Conservation (phyloP, 92 coral and sea anemone genomes). For the Zoanthus sansibaricus region DNA sequence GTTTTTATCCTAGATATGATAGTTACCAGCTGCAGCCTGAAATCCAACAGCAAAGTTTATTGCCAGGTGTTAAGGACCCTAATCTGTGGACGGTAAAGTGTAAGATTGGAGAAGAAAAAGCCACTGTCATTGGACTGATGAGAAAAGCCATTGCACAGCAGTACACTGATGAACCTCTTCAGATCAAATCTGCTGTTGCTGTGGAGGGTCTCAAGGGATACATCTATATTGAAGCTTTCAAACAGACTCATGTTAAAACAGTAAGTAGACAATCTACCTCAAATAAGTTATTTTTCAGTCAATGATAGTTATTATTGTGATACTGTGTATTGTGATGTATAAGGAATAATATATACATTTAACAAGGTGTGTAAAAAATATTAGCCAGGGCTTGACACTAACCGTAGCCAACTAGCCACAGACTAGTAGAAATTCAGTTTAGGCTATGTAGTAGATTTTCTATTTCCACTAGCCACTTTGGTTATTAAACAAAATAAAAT, state of each 20-base stretch:
- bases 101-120: slow-evolving; percentile 98
- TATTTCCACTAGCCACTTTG: too few relatives aligned
- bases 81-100: slow-evolving; percentile 98
- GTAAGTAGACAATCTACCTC: slow-evolving; percentile 25
- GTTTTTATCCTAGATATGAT: slow-evolving; percentile 68
- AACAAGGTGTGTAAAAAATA: too few relatives aligned
- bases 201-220: slow-evolving; percentile 98
- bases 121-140: slow-evolving; percentile 97
- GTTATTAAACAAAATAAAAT: too few relatives aligned
- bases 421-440: too few relatives aligned
- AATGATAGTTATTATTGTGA: too few relatives aligned
- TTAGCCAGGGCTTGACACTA: too few relatives aligned
- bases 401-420: too few relatives aligned
- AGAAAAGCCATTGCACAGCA: slow-evolving; percentile 96
- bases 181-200: slow-evolving; percentile 96
- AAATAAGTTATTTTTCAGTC: too few relatives aligned
- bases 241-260: slow-evolving; percentile 98
- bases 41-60: slow-evolving; percentile 91
- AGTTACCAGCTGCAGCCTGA: slow-evolving; percentile 88
- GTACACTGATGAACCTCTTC: slow-evolving; percentile 97
- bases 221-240: slow-evolving; percentile 95
- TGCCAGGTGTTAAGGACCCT: slow-evolving; percentile 99
- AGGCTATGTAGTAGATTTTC: too few relatives aligned
- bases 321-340: too few relatives aligned
- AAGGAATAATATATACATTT: too few relatives aligned